These are phyloP conservation scores for Drosophila nikananu DNA, from an alignment of 1,140 invertebrate genomes.

Conservation along the genomic window DNA sequence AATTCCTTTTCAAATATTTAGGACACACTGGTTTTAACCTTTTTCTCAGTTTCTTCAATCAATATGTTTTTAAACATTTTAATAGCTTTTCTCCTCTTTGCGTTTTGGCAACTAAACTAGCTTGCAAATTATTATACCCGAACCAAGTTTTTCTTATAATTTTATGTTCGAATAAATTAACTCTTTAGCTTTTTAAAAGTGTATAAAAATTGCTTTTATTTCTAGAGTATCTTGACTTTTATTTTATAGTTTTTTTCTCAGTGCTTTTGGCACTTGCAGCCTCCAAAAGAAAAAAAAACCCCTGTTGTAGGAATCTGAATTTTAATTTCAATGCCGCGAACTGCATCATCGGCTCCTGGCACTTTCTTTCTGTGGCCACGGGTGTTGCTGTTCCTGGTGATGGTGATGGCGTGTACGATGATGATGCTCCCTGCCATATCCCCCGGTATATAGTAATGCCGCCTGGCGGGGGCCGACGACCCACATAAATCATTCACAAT, in stretches of 20 bases:
- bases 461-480: slow-evolving; percentile 67
- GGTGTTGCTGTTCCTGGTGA: slow-evolving; percentile 13
- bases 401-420: slow-evolving; percentile 16
- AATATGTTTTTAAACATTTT: no score
- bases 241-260: neutral
- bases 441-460: slow-evolving; percentile 19
- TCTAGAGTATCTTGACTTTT: accelerated
- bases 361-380: slow-evolving; percentile 39
- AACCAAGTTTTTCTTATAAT: no score
- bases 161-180: neutral
- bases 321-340: slow-evolving; percentile 66
- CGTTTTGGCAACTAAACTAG: no score
- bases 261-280: neutral
- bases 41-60: no score
- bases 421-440: slow-evolving; percentile 6
- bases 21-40: no score
- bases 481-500: slow-evolving; percentile 83
- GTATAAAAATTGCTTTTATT: no score
- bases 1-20: no score
- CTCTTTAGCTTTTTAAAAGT: neutral
- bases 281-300: slow-evolving; percentile 14
- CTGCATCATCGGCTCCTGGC: slow-evolving; percentile 50
- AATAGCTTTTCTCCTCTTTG: no score
- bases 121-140: no score
- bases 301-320: slow-evolving; percentile 30